Conservation (phyloP, 2,888 invertebrate genomes). For the Drosophila demipolita region DNA sequence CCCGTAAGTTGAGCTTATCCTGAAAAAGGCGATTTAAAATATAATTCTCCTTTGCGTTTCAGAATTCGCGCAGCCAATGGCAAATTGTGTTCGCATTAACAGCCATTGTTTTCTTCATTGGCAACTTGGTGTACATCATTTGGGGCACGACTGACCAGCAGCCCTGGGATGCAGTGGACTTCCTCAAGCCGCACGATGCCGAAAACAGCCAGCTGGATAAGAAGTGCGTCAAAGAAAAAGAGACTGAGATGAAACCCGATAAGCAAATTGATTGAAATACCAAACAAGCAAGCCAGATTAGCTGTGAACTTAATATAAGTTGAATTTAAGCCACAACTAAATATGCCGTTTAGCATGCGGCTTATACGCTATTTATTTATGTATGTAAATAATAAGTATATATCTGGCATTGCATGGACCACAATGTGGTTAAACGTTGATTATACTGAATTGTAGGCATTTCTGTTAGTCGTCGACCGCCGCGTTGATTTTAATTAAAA, state of each 20-base stretch:
- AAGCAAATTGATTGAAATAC: conserved; percentile 13
- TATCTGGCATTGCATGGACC: conserved; percentile 2
- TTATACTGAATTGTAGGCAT: conserved; percentile 62
- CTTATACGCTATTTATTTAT: conserved; percentile 35
- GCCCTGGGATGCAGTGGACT: conserved; percentile 87
- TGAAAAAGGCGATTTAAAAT: background rate
- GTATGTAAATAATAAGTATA: conserved; percentile 4
- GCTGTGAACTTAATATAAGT: conserved; percentile 32
- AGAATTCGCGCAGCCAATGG: conserved; percentile 88
- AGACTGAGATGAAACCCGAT: conserved; percentile 1
- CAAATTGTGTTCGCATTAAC: conserved; percentile 89
- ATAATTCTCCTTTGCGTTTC: background rate
- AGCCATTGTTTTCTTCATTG: conserved; percentile 88
- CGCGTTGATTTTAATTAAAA: conserved; percentile 72
- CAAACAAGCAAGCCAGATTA: conserved; percentile 11
- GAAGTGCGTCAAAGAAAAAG: background rate
- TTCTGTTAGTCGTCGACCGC: conserved; percentile 21
- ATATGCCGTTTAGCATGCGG: conserved; percentile 23
- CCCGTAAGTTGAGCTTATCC: conserved; percentile 67
- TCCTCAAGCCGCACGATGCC: conserved; percentile 34
- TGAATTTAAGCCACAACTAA: conserved; percentile 21
- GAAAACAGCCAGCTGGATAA: conserved; percentile 21
- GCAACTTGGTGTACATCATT: conserved; percentile 89
- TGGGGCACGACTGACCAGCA: conserved; percentile 89
- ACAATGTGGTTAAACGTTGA: conserved; percentile 56